phyloP scores from a whole-genome alignment of 2,888 invertebrate species.

The Archips crataeganus region DNA sequence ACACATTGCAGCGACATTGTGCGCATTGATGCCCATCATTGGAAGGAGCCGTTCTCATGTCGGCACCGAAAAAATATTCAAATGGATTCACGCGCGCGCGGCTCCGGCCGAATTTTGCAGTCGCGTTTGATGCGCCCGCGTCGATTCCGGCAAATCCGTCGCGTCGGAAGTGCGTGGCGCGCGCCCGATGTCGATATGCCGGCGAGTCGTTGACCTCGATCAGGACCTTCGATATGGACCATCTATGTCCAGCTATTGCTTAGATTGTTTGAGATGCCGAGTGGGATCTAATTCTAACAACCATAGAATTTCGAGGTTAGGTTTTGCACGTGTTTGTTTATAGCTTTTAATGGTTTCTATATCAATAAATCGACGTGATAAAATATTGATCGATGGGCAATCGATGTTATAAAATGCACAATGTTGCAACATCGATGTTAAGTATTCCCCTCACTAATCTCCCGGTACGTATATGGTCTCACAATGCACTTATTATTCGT shows the following conservation, averaged over 20 bases:
- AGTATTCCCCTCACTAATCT: slow-evolving; percentile 83
- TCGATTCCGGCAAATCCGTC: slow-evolving; percentile 86
- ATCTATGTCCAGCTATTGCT: slow-evolving; percentile 69
- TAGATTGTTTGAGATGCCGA: slow-evolving; percentile 65
- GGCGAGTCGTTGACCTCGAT: slow-evolving; percentile 80
- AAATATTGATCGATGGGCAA: slow-evolving; percentile 5
- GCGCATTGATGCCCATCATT: slow-evolving; percentile 51
- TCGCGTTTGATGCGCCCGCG: slow-evolving; percentile 83
- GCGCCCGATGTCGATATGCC: slow-evolving; percentile 80
- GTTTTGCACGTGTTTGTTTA: background rate
- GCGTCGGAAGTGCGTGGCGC: slow-evolving; percentile 84
- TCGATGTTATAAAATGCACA: slow-evolving; percentile 26
- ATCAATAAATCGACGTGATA: background rate
- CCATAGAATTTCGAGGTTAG: background rate
- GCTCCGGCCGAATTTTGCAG: slow-evolving; percentile 82
- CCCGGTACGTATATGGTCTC: slow-evolving; percentile 77
- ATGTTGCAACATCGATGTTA: slow-evolving; percentile 73
- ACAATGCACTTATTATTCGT: slow-evolving; percentile 85
- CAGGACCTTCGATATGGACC: slow-evolving; percentile 73
- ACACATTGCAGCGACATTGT: slow-evolving; percentile 55
- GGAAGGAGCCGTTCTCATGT: slow-evolving; percentile 74
- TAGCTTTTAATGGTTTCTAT: background rate
- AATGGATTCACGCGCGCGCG: slow-evolving; percentile 84
- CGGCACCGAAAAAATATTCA: slow-evolving; percentile 82
- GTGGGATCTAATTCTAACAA: slow-evolving; percentile 48